Evolutionary conservation across 2,797 vertebrate species (phyloP).

Genomic region (Rhinatrema bivittatum): DNA sequence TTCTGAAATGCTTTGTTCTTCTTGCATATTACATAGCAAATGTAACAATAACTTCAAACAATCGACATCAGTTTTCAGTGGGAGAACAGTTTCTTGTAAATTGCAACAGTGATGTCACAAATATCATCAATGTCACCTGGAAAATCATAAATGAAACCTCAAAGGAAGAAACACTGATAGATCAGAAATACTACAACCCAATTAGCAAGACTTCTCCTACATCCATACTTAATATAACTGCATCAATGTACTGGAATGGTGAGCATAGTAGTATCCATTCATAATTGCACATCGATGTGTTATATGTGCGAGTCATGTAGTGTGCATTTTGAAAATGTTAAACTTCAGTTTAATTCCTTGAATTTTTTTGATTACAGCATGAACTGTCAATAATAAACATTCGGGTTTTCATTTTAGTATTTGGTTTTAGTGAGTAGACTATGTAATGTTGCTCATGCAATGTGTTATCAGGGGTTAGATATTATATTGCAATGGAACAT

Average conservation of each 20-base stretch:
- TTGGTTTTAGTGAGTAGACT: too few relatives aligned
- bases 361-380: too few relatives aligned
- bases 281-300: too few relatives aligned
- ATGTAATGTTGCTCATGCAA: too few relatives aligned
- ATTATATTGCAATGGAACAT: too few relatives aligned
- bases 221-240: constrained; percentile 36
- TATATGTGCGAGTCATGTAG: too few relatives aligned
- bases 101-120: constrained; percentile 39
- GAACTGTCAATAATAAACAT: too few relatives aligned
- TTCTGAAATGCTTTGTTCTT: not conserved
- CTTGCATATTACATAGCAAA: constrained; percentile 39
- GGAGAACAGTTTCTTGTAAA: constrained; percentile 41
- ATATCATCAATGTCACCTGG: constrained; percentile 47
- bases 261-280: too few relatives aligned
- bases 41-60: constrained; percentile 26
- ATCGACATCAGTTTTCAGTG: constrained; percentile 28
- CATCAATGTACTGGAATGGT: constrained; percentile 45
- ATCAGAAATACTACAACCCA: constrained; percentile 4
- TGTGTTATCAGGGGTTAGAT: too few relatives aligned
- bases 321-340: too few relatives aligned
- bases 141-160: constrained; percentile 36
- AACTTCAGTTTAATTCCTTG: too few relatives aligned
- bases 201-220: not conserved
- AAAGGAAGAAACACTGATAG: constrained; percentile 7
- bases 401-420: too few relatives aligned